Percentiles rank a stretch among this genome's conserved stretches.
Conservation (phyloP, 2,797 vertebrate species). For the Siniperca undulata region DNA sequence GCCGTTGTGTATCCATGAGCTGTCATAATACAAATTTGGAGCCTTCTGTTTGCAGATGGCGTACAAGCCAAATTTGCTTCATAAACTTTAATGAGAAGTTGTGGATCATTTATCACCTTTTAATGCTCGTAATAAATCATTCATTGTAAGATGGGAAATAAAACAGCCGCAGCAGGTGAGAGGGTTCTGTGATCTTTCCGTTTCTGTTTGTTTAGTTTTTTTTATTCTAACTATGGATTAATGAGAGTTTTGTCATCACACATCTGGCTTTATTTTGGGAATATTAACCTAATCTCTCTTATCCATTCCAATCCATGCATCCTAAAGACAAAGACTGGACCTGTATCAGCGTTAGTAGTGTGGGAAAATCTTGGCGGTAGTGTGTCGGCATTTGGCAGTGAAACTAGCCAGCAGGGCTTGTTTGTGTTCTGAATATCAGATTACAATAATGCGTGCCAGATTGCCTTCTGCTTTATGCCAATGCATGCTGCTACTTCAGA, state of each 20-base stretch:
- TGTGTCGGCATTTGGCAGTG: slow-evolving; percentile 65
- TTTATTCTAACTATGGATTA: not conserved
- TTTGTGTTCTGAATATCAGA: slow-evolving; percentile 79
- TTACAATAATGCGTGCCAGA: slow-evolving; percentile 73
- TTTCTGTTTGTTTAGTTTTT: slow-evolving; percentile 15
- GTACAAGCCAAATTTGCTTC: slow-evolving; percentile 46
- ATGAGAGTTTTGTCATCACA: slow-evolving; percentile 22
- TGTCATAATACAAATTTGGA: slow-evolving; percentile 34
- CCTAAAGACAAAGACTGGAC: slow-evolving; percentile 36
- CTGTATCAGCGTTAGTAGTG: slow-evolving; percentile 38
- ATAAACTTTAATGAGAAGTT: slow-evolving; percentile 62
- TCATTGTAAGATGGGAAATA: slow-evolving; percentile 1
- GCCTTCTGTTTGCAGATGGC: slow-evolving; percentile 55
- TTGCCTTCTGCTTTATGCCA: slow-evolving; percentile 67
- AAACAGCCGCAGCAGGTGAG: slow-evolving; percentile 38
- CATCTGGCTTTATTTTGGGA: slow-evolving; percentile 30
- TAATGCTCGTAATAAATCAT: slow-evolving; percentile 45
- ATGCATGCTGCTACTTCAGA: slow-evolving; percentile 69
- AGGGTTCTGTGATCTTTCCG: not conserved
- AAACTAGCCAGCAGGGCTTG: slow-evolving; percentile 71
- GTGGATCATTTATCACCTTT: slow-evolving; percentile 58
- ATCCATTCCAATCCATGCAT: not conserved
- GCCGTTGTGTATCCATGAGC: slow-evolving; percentile 42
- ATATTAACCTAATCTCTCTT: slow-evolving; percentile 23
- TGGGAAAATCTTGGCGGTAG: slow-evolving; percentile 56